These are phyloP conservation scores for Ranitomeya variabilis DNA, from an alignment of 2,113 vertebrate species.

Conservation along the genomic window DNA sequence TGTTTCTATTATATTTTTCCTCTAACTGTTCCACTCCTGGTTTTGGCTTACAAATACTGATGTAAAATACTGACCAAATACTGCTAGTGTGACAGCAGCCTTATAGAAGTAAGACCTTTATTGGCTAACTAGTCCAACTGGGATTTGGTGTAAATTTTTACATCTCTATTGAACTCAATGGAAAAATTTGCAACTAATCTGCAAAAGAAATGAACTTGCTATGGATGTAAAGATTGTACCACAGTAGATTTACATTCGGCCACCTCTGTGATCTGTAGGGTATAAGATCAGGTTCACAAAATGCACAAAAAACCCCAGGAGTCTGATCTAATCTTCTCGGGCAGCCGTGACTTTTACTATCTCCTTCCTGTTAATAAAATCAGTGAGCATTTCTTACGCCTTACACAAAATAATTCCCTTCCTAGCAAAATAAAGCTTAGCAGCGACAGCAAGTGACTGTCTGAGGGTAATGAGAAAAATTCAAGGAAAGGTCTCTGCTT, in stretches of 20 bases:
- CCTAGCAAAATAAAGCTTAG: constrained; percentile 32
- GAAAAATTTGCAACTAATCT: no score
- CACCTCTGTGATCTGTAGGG: not conserved
- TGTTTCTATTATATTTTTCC: no score
- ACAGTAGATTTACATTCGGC: not conserved
- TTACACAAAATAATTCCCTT: constrained; percentile 32
- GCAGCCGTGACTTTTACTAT: constrained; percentile 37
- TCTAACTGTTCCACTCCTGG: no score
- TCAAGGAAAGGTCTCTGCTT: constrained; percentile 22
- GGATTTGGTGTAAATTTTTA: no score
- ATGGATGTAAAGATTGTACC: no score
- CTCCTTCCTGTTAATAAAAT: constrained; percentile 37
- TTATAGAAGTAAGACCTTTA: no score
- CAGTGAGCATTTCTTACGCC: not conserved
- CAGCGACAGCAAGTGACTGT: constrained; percentile 15
- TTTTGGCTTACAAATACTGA: no score
- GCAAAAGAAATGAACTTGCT: no score
- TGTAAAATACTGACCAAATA: no score
- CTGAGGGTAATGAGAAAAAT: constrained; percentile 18
- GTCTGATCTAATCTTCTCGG: constrained; percentile 21
- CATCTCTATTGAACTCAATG: no score
- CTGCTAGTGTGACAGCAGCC: no score
- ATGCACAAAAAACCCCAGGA: not conserved
- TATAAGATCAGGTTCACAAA: constrained; percentile 4
- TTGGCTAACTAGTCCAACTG: no score